A percentile compares a stretch with the other conserved stretches of the same genome.
Evolutionary conservation across 2,888 invertebrate species (phyloP).

Genomic region (Trissolcus brochymenae): DNA sequence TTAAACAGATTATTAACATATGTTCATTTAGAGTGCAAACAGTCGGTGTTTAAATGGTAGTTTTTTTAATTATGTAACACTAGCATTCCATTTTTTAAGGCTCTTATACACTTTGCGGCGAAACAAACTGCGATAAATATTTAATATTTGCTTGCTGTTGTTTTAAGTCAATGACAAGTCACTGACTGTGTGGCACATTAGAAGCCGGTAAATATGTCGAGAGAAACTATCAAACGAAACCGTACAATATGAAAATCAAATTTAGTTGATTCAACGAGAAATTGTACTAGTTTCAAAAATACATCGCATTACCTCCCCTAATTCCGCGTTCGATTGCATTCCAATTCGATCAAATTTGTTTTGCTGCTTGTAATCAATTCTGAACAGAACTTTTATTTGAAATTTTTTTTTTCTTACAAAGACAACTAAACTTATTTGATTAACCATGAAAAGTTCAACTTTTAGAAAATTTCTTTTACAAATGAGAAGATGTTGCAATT

Average conservation of each 20-base stretch:
- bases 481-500: too few species aligned
- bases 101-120: constrained; percentile 1
- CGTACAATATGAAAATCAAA: constrained; percentile 29
- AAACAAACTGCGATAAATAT: too few species aligned
- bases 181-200: neutral
- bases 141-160: too few species aligned
- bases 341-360: too few species aligned
- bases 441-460: too few species aligned
- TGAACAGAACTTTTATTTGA: too few species aligned
- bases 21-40: constrained; percentile 45
- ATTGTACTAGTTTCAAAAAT: too few species aligned
- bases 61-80: constrained; percentile 15
- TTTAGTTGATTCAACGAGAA: constrained; percentile 1
- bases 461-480: too few species aligned
- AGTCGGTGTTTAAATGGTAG: constrained; percentile 30
- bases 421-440: too few species aligned
- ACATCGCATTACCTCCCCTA: too few species aligned
- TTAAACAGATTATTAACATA: constrained; percentile 49
- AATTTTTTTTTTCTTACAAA: constrained; percentile 8
- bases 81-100: constrained; percentile 15
- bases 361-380: too few species aligned
- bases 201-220: constrained; percentile 32
- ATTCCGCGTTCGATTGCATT: too few species aligned
- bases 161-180: neutral
- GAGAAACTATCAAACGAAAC: constrained; percentile 25